Percentiles rank a stretch among this genome's conserved stretches.
Conservation (phyloP, 2,888 invertebrate genomes). For the Leucania comma region DNA sequence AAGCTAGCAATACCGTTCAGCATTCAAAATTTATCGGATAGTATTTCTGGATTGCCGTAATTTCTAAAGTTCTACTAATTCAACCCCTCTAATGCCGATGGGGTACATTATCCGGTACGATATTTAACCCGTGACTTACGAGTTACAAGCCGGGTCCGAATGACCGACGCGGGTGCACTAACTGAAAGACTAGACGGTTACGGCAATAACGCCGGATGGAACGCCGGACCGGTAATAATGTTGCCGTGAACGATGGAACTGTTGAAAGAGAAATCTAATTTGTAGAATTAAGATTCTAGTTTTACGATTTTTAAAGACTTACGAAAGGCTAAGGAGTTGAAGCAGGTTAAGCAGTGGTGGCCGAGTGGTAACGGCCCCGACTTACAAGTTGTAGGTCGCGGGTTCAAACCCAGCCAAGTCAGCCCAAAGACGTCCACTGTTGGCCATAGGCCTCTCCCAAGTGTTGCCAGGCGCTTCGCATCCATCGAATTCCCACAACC, state of each 20-base stretch:
- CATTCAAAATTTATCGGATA: not conserved
- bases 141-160: conserved; percentile 40
- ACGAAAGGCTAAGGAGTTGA: too few species aligned
- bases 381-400: too few species aligned
- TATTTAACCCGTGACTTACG: conserved; percentile 52
- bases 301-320: not conserved
- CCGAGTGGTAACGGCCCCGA: too few species aligned
- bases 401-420: too few species aligned
- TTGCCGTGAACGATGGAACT: conserved; percentile 33
- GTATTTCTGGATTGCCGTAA: not conserved
- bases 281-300: not conserved
- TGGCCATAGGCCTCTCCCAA: too few species aligned
- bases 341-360: too few species aligned
- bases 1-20: too few species aligned
- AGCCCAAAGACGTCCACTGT: too few species aligned
- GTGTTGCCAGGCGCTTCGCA: too few species aligned
- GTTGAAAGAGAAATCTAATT: conserved; percentile 2
- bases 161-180: conserved; percentile 66
- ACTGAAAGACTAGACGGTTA: conserved; percentile 51
- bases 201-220: conserved; percentile 48
- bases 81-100: conserved; percentile 29
- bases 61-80: not conserved
- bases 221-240: conserved; percentile 25
- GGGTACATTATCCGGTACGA: conserved; percentile 32
- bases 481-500: too few species aligned